Evolutionary conservation across 1,140 invertebrate genomes (phyloP).

Genomic region (Drosophila pectinifera): DNA sequence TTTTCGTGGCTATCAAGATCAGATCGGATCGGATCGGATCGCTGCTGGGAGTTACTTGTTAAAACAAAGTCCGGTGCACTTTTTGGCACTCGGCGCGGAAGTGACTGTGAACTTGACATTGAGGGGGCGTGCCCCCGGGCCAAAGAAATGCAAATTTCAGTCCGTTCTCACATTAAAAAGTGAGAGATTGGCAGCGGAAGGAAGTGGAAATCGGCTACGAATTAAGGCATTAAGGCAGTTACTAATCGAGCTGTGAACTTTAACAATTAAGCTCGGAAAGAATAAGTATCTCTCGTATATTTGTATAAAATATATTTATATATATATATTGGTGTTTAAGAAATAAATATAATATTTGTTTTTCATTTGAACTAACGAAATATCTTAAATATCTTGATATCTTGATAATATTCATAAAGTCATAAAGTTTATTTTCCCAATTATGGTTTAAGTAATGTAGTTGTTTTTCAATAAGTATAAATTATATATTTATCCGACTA

Average conservation of each 20-base stretch:
- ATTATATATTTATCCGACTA: not conserved
- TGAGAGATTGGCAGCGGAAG: slow-evolving; percentile 32
- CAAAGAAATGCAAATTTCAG: slow-evolving; percentile 49
- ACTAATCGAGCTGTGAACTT: slow-evolving; percentile 3
- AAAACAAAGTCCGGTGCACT: slow-evolving; percentile 26
- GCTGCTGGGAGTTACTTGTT: slow-evolving; percentile 26
- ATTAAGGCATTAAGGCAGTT: slow-evolving; percentile 10
- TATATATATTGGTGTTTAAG: not conserved
- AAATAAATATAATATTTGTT: not conserved
- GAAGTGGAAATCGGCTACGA: slow-evolving; percentile 29
- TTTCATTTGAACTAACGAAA: no score
- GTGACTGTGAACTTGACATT: slow-evolving; percentile 75
- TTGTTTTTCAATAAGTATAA: no score
- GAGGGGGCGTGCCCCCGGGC: slow-evolving; percentile 21
- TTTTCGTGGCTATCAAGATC: slow-evolving; percentile 27
- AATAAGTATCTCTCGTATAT: no score
- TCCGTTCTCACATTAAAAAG: slow-evolving; percentile 39
- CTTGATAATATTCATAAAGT: no score
- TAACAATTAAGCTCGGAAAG: not conserved
- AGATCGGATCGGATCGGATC: slow-evolving; percentile 24
- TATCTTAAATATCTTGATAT: not conserved
- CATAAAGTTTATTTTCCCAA: no score
- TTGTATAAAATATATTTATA: not conserved
- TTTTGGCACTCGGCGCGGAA: slow-evolving; percentile 43
- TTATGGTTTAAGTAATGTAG: not conserved